Evolutionary conservation across 2,888 invertebrate genomes (phyloP).

Genomic region (Chrysodeixis includens): DNA sequence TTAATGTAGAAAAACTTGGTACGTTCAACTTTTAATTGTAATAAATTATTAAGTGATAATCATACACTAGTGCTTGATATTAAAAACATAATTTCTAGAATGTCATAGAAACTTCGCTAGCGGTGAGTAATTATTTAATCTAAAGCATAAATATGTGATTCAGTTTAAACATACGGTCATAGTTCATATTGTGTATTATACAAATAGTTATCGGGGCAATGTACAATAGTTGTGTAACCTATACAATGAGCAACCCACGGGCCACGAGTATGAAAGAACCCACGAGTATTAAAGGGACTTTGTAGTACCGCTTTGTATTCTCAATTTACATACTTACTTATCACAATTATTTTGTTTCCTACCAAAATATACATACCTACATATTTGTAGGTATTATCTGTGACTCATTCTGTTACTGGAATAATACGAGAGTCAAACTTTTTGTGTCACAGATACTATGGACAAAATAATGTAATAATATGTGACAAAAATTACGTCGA

Average conservation of each 20-base stretch:
- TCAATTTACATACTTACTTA: neutral
- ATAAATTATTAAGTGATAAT: neutral
- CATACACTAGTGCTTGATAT: neutral
- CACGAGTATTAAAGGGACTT: slow-evolving; percentile 3
- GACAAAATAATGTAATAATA: neutral
- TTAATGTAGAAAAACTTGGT: too few relatives aligned
- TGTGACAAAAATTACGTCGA: neutral
- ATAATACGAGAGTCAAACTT: neutral
- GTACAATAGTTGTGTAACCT: slow-evolving; percentile 18
- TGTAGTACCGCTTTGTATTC: neutral
- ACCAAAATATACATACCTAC: neutral
- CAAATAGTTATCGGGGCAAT: slow-evolving; percentile 22
- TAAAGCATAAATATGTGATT: neutral
- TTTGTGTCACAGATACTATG: too few relatives aligned
- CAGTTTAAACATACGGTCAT: slow-evolving; percentile 13
- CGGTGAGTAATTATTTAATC: neutral
- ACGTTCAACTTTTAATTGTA: neutral
- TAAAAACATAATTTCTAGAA: neutral
- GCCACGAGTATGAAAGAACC: too few relatives aligned
- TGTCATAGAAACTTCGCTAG: slow-evolving; percentile 8
- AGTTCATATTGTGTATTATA: slow-evolving; percentile 31
- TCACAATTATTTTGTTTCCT: neutral
- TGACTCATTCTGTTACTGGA: neutral
- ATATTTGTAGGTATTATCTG: too few relatives aligned
- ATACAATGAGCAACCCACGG: neutral